Percentiles rank a stretch among this genome's conserved stretches.
Conservation (phyloP, 2,113 vertebrate species). For the Nerophis ophidion region DNA sequence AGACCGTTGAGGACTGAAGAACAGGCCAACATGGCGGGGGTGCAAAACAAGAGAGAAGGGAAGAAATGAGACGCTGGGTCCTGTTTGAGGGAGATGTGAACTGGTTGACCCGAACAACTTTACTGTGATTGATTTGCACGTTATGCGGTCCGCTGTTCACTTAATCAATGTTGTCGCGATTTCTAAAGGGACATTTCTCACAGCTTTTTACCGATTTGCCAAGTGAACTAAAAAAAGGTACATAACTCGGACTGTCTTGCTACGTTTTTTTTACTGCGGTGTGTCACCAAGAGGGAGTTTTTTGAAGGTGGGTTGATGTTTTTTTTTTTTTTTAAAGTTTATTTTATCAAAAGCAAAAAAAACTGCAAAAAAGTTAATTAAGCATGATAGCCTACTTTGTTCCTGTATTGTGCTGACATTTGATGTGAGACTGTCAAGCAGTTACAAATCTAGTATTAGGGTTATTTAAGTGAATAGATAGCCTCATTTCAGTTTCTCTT, state of each 20-base stretch:
- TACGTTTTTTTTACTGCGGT: conserved; percentile 70
- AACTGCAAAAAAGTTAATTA: conserved; percentile 38
- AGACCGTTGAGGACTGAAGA: conserved; percentile 45
- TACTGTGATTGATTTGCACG: conserved; percentile 90
- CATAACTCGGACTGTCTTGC: conserved; percentile 61
- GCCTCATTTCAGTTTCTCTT: conserved; percentile 97
- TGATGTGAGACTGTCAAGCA: conserved; percentile 94
- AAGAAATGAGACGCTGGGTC: conserved; percentile 40
- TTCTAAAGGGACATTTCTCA: conserved; percentile 71
- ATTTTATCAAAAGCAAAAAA: conserved; percentile 81
- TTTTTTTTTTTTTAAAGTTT: conserved; percentile 76
- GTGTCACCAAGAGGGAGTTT: conserved; percentile 69
- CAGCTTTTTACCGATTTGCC: conserved; percentile 68
- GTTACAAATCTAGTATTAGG: conserved; percentile 91
- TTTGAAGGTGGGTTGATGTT: conserved; percentile 82
- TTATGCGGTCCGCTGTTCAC: conserved; percentile 70
- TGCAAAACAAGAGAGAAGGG: conserved; percentile 15
- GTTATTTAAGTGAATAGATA: conserved; percentile 93
- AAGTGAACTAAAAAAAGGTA: conserved; percentile 81
- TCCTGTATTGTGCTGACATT: conserved; percentile 90
- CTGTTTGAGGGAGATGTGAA: conserved; percentile 37
- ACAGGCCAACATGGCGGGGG: conserved; percentile 21
- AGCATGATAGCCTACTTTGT: conserved; percentile 88
- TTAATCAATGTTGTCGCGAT: conserved; percentile 66
- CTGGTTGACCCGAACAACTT: conserved; percentile 72